Conservation (phyloP, 1,140 invertebrate genomes). For the Xylocopa sonorina region DNA sequence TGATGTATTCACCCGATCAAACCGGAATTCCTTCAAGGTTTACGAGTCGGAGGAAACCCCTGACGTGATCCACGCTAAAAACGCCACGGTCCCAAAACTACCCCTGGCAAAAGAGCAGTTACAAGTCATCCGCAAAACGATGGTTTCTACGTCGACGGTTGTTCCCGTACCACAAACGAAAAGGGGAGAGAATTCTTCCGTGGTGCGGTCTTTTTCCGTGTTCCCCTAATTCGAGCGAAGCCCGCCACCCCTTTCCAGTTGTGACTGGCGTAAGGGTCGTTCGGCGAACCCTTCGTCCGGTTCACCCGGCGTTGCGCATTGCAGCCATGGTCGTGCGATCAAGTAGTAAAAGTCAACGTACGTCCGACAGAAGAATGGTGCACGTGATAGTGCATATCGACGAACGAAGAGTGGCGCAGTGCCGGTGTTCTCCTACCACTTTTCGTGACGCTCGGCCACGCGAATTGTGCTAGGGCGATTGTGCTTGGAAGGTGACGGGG, state of each 20-base stretch:
- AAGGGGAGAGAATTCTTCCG: not conserved
- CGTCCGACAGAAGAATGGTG: conserved; percentile 30
- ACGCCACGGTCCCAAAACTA: not conserved
- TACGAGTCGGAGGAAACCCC: not conserved
- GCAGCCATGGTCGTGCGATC: conserved; percentile 21
- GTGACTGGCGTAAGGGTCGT: not conserved
- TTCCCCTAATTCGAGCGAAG: not conserved
- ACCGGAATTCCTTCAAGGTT: not conserved
- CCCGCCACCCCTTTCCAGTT: conserved; percentile 1
- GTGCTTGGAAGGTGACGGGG: conserved; percentile 21
- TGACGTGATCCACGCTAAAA: not conserved
- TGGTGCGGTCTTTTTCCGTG: not conserved
- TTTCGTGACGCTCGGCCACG: conserved; percentile 46
- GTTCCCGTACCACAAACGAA: not conserved
- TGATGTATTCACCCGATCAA: not conserved
- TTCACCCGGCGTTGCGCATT: conserved; percentile 39
- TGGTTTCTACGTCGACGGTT: not conserved
- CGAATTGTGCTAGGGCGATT: conserved; percentile 43
- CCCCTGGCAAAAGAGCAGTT: not conserved
- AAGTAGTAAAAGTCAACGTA: conserved; percentile 59
- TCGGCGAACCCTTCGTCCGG: not conserved
- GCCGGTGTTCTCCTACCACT: conserved; percentile 60
- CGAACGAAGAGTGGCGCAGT: conserved; percentile 62
- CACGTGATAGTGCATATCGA: conserved; percentile 52
- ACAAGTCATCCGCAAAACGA: not conserved